Evolutionary conservation across 2,888 invertebrate species (phyloP), one percentile per base, ranked within the genome.

Genomic region (Coenonympha glycerion): DNA sequence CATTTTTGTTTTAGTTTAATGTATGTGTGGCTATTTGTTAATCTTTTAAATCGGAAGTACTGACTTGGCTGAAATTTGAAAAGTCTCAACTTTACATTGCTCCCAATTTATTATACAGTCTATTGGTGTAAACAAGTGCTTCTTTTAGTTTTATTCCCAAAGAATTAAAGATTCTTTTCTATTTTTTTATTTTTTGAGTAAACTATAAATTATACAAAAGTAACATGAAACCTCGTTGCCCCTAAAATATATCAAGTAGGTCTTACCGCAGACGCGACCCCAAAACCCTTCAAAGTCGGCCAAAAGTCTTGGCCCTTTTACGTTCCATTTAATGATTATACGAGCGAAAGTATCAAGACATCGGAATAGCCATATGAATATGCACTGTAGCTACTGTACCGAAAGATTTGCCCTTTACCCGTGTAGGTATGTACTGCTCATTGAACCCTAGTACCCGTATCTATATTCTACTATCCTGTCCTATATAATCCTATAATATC

Each of bases 261-360:
- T 42, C 31, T 42, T 42, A 46, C 9, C 9, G 16, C 28, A 26
- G 30, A 40, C 15, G 34, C 16, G 42, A 41, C 48, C 44, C 55
- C 51, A 6, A 52, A 54, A 53, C 47, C 46, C 49, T 45, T 49
- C 42, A 37, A 58, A 62, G 52, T 57, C 53, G 53, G 58, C 58
- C 60, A 63, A 64, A 66, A 65, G 57, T 57, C 55, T 50, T 51
- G 53, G 61, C 60, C 63, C 63, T 62, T 65, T 68, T 57, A 59
- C 66, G 62, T 55, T 36, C 63, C 68, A 69, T 68, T 69, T 60
- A 68, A 67, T 64, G 65, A 67, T 66, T 62, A n/a, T n/a, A 60
- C 57, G 59, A 62, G 53, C 41, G 21, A 52, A 59, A 60, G 59
- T 59, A 61, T 63, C 60, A 58, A 63, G 63, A 63, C 64, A 59